These are phyloP conservation scores for Phalera bucephala DNA, from an alignment of 2,888 invertebrate genomes.

Conservation along the genomic window DNA sequence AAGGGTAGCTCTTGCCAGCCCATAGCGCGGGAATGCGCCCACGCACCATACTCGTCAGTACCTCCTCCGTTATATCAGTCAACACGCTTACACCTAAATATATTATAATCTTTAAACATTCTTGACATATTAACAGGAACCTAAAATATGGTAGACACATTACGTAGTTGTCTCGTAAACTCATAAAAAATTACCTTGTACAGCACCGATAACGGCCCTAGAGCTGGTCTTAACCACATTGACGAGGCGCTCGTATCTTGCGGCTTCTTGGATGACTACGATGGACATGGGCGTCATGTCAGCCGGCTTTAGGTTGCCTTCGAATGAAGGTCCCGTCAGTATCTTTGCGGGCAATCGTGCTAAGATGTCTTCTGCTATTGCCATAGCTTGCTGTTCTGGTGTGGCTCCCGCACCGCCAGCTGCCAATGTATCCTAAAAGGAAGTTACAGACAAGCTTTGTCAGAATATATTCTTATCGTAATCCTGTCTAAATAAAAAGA, in stretches of 20 bases:
- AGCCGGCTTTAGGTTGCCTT: slow-evolving; percentile 87
- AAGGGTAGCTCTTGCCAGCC: slow-evolving; percentile 94
- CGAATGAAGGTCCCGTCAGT: slow-evolving; percentile 86
- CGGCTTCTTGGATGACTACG: slow-evolving; percentile 94
- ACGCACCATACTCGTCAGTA: slow-evolving; percentile 91
- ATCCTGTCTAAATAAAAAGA: no score
- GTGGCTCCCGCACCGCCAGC: slow-evolving; percentile 85
- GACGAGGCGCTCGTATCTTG: slow-evolving; percentile 90
- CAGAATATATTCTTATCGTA: no score
- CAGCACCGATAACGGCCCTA: slow-evolving; percentile 91
- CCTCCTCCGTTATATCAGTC: slow-evolving; percentile 93
- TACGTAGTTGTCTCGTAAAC: no score
- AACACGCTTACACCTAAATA: slow-evolving; percentile 92
- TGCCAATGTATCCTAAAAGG: slow-evolving; percentile 83
- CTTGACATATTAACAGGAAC: neutral
- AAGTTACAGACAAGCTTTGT: no score
- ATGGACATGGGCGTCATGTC: slow-evolving; percentile 96
- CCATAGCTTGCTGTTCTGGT: slow-evolving; percentile 90
- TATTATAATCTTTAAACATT: neutral
- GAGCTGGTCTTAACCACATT: slow-evolving; percentile 88
- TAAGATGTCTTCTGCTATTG: slow-evolving; percentile 91
- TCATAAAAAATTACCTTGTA: slow-evolving; percentile 86
- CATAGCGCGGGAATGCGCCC: slow-evolving; percentile 93
- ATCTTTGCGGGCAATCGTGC: slow-evolving; percentile 87
- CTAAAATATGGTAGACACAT: neutral